Evolutionary conservation across 2,113 vertebrate species (phyloP), one percentile per base, ranked within the genome.

Genomic region (Fulica atra): DNA sequence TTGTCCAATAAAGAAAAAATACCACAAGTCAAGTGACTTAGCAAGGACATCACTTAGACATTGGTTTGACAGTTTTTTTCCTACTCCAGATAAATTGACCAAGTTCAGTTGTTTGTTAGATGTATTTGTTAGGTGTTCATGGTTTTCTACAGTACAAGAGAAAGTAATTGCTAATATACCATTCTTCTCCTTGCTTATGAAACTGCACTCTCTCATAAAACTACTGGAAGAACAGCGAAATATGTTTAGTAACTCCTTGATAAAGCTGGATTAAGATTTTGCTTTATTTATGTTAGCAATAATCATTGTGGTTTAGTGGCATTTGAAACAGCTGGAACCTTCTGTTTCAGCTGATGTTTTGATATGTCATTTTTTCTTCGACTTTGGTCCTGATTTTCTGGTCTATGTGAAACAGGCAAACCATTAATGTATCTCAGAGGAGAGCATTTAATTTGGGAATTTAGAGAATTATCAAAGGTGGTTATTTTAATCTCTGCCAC

Each of bases 331-430:
- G 96, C 86, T 95, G 95, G 93, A 92, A 88, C 92, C 95, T 97
- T 95, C 95, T 97, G 94, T 93, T 97, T 95, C 71, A 86, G 93
- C 76, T 95, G 79, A 87, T 97, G 91, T 96, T 96, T 97, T 96
- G 88, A 95, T 89, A 94, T 80, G 94, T 91, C 65, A 84, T 88
- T 94, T 95, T 81, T 86, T 74, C 71, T 88, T 86, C 74, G 84
- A 92, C 72, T 89, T 97, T 74, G 60, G 94, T 95, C 90, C 90
- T 94, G 53, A 91, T 94, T 93, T 96, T 83, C 93, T 90, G 81
- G 74, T 80, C 86, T 93, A 4, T 74, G 91, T 95, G 81, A 79
- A 95, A 76, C 71, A 92, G 85, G 91, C 65, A 96, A 93, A 80
- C 78, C 77, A 77, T 93, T 96, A 92, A 65, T 84, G 57, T 70